phyloP scores from a whole-genome alignment of 2,797 vertebrate genomes.

The Acanthopagrus latus region DNA sequence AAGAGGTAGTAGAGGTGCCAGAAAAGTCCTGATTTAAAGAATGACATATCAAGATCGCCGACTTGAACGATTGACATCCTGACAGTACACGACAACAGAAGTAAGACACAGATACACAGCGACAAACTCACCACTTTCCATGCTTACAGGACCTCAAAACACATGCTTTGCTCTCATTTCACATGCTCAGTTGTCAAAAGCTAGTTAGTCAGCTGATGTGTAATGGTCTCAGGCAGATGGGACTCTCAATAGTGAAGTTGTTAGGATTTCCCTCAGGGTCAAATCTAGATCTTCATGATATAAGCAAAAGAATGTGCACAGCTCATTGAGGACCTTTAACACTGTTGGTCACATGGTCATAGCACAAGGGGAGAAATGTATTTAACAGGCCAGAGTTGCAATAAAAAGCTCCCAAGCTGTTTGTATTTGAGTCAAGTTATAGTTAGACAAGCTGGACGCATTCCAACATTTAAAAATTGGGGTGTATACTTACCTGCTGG shows the following conservation, averaged over 20 bases:
- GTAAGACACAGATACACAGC: slow-evolving; percentile 2
- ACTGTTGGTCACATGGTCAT: slow-evolving; percentile 16
- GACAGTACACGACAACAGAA: background rate
- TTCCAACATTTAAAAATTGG: slow-evolving; percentile 28
- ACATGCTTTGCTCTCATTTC: slow-evolving; percentile 61
- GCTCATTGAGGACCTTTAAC: background rate
- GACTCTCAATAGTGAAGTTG: slow-evolving; percentile 58
- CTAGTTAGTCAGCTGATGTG: slow-evolving; percentile 75
- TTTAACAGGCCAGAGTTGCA: slow-evolving; percentile 2
- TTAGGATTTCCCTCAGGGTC: slow-evolving; percentile 55
- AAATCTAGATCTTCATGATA: slow-evolving; percentile 15
- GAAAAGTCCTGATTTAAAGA: slow-evolving; percentile 1
- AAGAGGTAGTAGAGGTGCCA: background rate
- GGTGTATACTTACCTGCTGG: slow-evolving; percentile 61
- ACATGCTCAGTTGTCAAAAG: slow-evolving; percentile 64
- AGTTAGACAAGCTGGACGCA: slow-evolving; percentile 55
- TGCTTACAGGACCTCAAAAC: slow-evolving; percentile 34
- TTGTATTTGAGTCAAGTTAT: slow-evolving; percentile 19
- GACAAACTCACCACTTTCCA: slow-evolving; percentile 5
- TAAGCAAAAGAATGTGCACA: slow-evolving; percentile 40
- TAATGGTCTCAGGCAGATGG: slow-evolving; percentile 42
- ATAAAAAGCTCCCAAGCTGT: slow-evolving; percentile 6
- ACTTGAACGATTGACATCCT: background rate
- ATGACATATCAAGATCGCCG: background rate
- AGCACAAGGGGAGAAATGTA: background rate